A percentile compares a stretch with the other conserved stretches of the same genome.
Evolutionary conservation across 2,888 invertebrate species (phyloP).

Genomic region (Peribatodes rhomboidaria): DNA sequence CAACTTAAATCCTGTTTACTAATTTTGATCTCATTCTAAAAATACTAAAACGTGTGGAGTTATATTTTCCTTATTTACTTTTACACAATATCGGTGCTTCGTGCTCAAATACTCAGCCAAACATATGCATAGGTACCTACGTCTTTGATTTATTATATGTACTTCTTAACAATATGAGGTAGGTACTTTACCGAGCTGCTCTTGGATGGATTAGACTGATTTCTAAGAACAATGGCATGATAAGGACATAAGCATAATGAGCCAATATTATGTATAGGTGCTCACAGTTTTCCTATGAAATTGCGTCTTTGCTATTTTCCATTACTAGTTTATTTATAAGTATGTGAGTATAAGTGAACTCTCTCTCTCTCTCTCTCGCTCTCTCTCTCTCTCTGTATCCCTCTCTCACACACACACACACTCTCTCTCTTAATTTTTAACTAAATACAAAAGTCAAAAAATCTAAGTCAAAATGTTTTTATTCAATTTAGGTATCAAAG

Average conservation of each 20-base stretch:
- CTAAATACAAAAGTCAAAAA: too few relatives aligned
- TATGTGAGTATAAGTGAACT: too few relatives aligned
- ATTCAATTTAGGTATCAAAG: too few relatives aligned
- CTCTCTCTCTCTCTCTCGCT: too few relatives aligned
- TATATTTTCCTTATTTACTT: slow-evolving; percentile 39
- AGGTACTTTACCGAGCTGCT: slow-evolving; percentile 15
- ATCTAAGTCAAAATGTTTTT: too few relatives aligned
- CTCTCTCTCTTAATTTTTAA: too few relatives aligned
- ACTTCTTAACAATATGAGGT: slow-evolving; percentile 10
- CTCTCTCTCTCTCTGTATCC: too few relatives aligned
- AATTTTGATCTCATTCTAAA: slow-evolving; percentile 11
- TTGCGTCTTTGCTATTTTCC: too few relatives aligned
- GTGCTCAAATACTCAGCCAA: slow-evolving; percentile 3
- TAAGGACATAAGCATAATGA: slow-evolving; percentile 6
- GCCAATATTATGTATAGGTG: neutral
- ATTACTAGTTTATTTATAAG: too few relatives aligned
- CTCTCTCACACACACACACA: too few relatives aligned
- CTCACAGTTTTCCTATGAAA: neutral
- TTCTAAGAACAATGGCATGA: slow-evolving; percentile 12
- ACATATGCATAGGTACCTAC: slow-evolving; percentile 2
- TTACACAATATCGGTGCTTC: slow-evolving; percentile 28
- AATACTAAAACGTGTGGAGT: slow-evolving; percentile 9
- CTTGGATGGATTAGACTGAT: slow-evolving; percentile 4
- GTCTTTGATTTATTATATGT: slow-evolving; percentile 5
- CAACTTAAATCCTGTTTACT: slow-evolving; percentile 12